Evolutionary conservation across 2,113 vertebrate genomes (phyloP).

Genomic region (Chionodraco myersi): DNA sequence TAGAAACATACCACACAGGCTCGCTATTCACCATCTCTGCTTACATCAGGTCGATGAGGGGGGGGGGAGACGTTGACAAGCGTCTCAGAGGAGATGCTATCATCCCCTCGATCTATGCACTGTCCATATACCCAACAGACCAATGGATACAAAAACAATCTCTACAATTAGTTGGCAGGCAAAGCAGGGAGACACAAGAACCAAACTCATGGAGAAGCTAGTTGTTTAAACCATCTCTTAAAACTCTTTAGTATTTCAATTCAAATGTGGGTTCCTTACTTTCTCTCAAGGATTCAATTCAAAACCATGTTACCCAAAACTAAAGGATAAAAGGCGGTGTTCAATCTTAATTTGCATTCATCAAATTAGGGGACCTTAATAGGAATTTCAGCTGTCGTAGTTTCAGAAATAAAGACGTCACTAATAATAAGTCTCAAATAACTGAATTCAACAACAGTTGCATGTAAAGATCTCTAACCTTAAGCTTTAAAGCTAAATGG

Average conservation of each 20-base stretch:
- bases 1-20: conserved; percentile 26
- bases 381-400: background rate
- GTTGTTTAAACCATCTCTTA: conserved; percentile 22
- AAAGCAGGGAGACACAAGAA: conserved; percentile 13
- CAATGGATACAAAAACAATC: conserved; percentile 38
- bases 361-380: background rate
- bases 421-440: background rate
- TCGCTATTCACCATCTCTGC: background rate
- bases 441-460: background rate
- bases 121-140: conserved; percentile 38
- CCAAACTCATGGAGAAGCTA: background rate
- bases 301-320: conserved; percentile 16
- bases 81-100: conserved; percentile 45
- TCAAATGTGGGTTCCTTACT: background rate
- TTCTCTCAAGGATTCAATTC: conserved; percentile 28
- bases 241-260: conserved; percentile 18
- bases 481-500: too few relatives aligned
- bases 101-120: conserved; percentile 48
- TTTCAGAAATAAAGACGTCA: background rate
- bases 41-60: conserved; percentile 18
- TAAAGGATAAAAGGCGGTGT: background rate
- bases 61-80: conserved; percentile 47
- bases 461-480: background rate
- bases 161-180: conserved; percentile 24
- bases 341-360: too few relatives aligned